These are phyloP conservation scores for Matsumurasca onukii DNA, from an alignment of 1,140 invertebrate species.

Conservation along the genomic window DNA sequence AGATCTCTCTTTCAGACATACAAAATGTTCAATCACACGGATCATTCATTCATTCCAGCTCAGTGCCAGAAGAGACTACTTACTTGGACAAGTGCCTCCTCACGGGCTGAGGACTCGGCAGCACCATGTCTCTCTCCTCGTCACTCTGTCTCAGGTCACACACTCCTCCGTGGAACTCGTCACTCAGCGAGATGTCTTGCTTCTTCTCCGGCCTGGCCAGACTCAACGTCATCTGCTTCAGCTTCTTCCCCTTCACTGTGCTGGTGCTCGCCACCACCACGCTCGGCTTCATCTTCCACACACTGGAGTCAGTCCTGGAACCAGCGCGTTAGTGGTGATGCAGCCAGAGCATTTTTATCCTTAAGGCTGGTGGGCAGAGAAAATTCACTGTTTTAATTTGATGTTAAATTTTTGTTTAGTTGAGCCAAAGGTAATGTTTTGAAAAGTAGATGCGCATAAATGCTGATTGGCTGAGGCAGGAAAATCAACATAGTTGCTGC, in stretches of 20 bases:
- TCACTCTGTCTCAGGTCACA: background rate
- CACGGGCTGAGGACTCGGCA: background rate
- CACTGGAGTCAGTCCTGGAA: background rate
- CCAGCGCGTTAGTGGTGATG: background rate
- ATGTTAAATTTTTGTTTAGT: background rate
- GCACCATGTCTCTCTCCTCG: background rate
- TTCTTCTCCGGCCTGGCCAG: constrained; percentile 5
- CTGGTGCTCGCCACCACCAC: background rate
- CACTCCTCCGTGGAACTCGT: constrained; percentile 4
- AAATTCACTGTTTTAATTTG: background rate
- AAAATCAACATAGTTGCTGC: background rate
- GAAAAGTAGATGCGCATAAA: background rate
- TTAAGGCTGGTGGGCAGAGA: background rate
- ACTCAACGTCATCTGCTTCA: constrained; percentile 17
- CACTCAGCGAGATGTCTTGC: constrained; percentile 9
- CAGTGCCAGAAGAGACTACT: no score
- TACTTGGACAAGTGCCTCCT: background rate
- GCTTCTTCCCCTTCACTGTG: background rate
- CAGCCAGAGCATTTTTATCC: background rate
- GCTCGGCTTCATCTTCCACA: constrained; percentile 7
- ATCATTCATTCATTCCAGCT: no score
- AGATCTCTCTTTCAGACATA: no score
- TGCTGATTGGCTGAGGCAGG: background rate
- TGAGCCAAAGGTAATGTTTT: background rate
- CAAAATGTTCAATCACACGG: no score